Base-by-base conservation (phyloP, 2,888 invertebrate species). In the Oscheius sp. region DNA sequence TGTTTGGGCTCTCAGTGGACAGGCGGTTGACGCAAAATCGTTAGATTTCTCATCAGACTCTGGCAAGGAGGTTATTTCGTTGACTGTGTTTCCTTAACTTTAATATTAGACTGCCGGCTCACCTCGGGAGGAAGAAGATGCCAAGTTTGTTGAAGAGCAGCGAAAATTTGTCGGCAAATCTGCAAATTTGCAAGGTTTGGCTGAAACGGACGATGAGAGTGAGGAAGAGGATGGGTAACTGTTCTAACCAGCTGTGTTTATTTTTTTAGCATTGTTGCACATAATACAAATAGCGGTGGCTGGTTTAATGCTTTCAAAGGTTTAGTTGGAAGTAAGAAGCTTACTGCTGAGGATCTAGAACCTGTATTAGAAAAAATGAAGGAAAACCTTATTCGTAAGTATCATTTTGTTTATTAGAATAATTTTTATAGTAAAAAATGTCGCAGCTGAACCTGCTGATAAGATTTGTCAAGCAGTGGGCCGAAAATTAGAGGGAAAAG, bases 401-500 rank as follows among this genome's bases (percentile, higher is more conserved):
- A 14, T 5, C 49, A 12, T 38, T 9, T 12, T 22, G 32, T 49
- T 61, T 33, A 59, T 22, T 41, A 1, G 20, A 41, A 41, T 17
- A 6, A 3, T 41, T 3, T 12, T 82, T 87, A 50, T 78, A 89
- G 90, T 91, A 0, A 99, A 99, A 88, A 99, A 99, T 87, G 98
- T 99, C 0, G 98, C 98, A 12, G 88, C 94, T 0, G 97, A 99
- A 82, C 96, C 99, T 83, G 92, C 98, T 0, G 90, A 90, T 73
- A 95, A 95, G 86, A 89, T 99, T 56, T 85, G 85, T 68, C 81
- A 84, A 54, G 82, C 84, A 17, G 85, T 85, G 0, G 79, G 75
- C 0, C 72, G 73, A 14, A 83, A 85, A 63, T 67, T 85, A 28
- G 83, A 80, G 36, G 85, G 85, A 66, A 83, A 84, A 72, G 80